Conservation (phyloP, 2,888 invertebrate species). For the Carcina quercana region DNA sequence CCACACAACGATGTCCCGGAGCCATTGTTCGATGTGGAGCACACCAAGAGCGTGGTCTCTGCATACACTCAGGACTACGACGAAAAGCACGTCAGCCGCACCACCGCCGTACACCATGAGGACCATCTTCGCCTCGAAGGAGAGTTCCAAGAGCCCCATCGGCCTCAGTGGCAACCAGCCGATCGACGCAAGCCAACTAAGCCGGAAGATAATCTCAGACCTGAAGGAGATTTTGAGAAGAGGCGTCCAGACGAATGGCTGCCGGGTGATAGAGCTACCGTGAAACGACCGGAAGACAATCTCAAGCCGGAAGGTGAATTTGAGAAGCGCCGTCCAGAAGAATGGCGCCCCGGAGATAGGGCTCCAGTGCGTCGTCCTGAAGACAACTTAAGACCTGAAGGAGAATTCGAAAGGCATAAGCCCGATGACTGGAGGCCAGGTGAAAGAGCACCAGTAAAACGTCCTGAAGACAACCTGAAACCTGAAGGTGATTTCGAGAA, state of each 20-base stretch:
- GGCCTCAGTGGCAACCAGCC: constrained; percentile 65
- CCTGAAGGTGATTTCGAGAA: constrained; percentile 65
- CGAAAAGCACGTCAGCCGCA: constrained; percentile 77
- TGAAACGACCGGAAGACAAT: constrained; percentile 57
- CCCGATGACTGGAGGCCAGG: constrained; percentile 42
- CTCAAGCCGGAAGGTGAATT: constrained; percentile 73
- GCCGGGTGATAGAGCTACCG: constrained; percentile 50
- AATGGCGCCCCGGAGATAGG: constrained; percentile 59
- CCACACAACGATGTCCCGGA: constrained; percentile 80
- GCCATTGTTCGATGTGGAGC: constrained; percentile 74
- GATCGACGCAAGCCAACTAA: constrained; percentile 75
- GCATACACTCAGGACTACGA: constrained; percentile 79
- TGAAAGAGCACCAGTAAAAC: constrained; percentile 49
- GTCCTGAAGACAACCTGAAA: constrained; percentile 65
- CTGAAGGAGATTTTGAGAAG: constrained; percentile 61
- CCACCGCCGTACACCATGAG: constrained; percentile 75
- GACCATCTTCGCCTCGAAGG: constrained; percentile 84
- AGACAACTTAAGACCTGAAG: constrained; percentile 66
- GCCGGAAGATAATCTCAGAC: constrained; percentile 45
- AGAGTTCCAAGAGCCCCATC: constrained; percentile 74
- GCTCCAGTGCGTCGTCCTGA: constrained; percentile 62
- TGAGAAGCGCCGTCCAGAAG: constrained; percentile 35
- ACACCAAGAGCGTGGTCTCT: constrained; percentile 71
- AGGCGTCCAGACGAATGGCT: constrained; percentile 52
- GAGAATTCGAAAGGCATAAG: constrained; percentile 45